These are phyloP conservation scores for Dynastes maya DNA, from an alignment of 2,888 invertebrate species.

Conservation along the genomic window DNA sequence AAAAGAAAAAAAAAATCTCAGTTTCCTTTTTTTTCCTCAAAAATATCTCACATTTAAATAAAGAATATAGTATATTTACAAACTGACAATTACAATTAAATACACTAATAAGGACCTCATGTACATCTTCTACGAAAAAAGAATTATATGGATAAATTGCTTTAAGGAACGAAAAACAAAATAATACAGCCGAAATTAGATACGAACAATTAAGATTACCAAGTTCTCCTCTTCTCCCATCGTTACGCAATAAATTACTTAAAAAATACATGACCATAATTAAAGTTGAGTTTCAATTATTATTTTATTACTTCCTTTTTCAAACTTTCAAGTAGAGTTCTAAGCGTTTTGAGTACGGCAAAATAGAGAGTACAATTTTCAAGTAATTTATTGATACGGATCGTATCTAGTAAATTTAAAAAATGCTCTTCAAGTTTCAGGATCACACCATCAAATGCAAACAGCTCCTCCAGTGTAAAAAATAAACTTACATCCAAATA, in stretches of 20 bases:
- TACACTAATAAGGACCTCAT: conserved; percentile 37
- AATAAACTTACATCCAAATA: too few relatives aligned
- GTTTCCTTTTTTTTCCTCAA: conserved; percentile 30
- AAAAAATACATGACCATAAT: conserved; percentile 31
- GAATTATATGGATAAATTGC: conserved; percentile 8
- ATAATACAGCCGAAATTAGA: conserved; percentile 35
- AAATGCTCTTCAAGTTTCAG: too few relatives aligned
- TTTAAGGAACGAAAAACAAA: conserved; percentile 17
- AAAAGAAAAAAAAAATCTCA: conserved; percentile 52
- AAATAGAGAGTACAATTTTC: too few relatives aligned
- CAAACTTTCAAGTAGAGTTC: too few relatives aligned
- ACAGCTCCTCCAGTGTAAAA: too few relatives aligned
- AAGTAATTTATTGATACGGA: too few relatives aligned
- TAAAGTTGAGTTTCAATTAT: conserved; percentile 1
- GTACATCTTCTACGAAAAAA: conserved; percentile 39
- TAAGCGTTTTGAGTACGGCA: too few relatives aligned
- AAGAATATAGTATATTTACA: conserved; percentile 62
- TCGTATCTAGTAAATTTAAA: too few relatives aligned
- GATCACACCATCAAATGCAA: too few relatives aligned
- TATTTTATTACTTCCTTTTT: background rate
- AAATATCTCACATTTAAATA: conserved; percentile 57
- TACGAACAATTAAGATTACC: conserved; percentile 26
- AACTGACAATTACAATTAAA: conserved; percentile 48
- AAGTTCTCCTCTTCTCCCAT: background rate
- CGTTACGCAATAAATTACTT: conserved; percentile 48